Evolutionary conservation across 2,797 vertebrate species (phyloP).

Genomic region (Brotula barbata): DNA sequence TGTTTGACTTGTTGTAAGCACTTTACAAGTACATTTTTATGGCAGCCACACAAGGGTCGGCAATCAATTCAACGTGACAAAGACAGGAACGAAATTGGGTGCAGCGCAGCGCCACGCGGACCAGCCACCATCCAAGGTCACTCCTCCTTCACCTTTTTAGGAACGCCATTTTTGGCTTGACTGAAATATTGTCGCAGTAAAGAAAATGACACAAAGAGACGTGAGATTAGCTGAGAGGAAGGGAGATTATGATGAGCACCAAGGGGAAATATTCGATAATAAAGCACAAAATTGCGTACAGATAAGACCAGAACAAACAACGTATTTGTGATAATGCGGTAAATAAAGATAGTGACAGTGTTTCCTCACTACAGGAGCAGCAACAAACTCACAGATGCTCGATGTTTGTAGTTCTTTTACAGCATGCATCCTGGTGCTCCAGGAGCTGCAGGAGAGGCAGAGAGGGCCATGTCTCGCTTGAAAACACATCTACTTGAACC

Average conservation of each 20-base stretch:
- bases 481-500: background rate
- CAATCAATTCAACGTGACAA: background rate
- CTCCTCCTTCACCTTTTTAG: background rate
- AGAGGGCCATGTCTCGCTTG: conserved; percentile 6
- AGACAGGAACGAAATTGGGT: background rate
- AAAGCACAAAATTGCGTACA: background rate
- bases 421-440: background rate
- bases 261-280: background rate
- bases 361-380: background rate
- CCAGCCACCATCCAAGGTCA: too few species aligned
- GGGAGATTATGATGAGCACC: background rate
- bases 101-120: background rate
- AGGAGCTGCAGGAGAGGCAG: background rate
- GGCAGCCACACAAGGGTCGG: background rate
- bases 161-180: background rate
- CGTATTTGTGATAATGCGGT: background rate
- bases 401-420: conserved; percentile 9
- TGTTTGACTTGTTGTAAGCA: conserved; percentile 14
- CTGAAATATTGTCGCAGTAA: too few species aligned
- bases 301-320: conserved; percentile 1
- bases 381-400: background rate
- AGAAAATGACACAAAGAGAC: background rate
- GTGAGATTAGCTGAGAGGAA: conserved; percentile 2
- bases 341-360: background rate
- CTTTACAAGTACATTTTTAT: background rate